Percentiles rank a stretch among this genome's conserved stretches.
phyloP scores from a whole-genome alignment of 2,113 vertebrate genomes.

The Myxocyprinus asiaticus region DNA sequence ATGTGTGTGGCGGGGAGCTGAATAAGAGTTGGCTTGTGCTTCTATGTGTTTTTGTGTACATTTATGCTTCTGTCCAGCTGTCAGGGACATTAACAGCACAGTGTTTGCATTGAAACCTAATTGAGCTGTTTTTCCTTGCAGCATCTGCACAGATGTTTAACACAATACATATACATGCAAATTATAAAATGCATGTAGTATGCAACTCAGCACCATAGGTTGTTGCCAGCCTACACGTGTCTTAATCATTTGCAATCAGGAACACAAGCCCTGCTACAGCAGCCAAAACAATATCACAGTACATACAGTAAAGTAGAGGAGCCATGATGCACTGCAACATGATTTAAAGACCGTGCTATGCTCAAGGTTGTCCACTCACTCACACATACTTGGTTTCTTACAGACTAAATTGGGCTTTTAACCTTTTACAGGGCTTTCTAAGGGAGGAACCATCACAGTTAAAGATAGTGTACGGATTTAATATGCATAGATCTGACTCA shows the following conservation, averaged over 20 bases:
- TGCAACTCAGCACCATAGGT: not conserved
- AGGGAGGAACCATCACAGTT: too few relatives aligned
- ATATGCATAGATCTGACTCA: too few relatives aligned
- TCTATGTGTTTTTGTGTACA: slow-evolving; percentile 7
- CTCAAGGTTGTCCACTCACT: not conserved
- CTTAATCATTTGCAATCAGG: not conserved
- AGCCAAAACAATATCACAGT: not conserved
- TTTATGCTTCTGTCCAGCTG: not conserved
- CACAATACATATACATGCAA: not conserved
- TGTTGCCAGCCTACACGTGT: not conserved
- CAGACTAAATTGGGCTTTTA: not conserved
- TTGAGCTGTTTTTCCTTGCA: not conserved
- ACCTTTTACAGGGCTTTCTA: too few relatives aligned
- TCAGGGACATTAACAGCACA: not conserved
- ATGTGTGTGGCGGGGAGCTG: too few relatives aligned
- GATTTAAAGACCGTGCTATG: not conserved
- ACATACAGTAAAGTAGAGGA: not conserved
- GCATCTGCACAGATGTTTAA: not conserved
- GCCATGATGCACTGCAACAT: not conserved
- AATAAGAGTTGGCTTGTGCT: not conserved
- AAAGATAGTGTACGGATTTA: too few relatives aligned
- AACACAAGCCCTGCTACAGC: not conserved
- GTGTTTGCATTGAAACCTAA: not conserved
- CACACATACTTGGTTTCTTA: not conserved
- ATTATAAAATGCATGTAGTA: not conserved